Evolutionary conservation across 2,888 invertebrate genomes (phyloP), one percentile per base, ranked within the genome.

Genomic region (Agonopterix heracliana): DNA sequence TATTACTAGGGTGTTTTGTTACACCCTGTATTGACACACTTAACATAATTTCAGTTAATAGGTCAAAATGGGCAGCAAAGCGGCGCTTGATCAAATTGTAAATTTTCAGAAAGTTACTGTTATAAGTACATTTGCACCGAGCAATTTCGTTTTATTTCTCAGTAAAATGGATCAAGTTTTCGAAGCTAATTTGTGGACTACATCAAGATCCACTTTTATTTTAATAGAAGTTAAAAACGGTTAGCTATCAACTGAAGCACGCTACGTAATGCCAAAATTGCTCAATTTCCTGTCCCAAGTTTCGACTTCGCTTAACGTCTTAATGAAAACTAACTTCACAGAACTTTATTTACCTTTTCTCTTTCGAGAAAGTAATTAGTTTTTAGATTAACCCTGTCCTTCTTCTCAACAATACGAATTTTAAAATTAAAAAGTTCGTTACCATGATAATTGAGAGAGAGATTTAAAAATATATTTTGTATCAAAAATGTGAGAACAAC

Each of bases 291-390:
- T 75, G 71, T 57, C 63, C 57, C 65, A 61, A 76, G 68, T 71
- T 74, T 77, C 68, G 70, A 75, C 77, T 73, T 65, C 64, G 70
- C 64, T 76, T 74, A 76, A 75, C 71, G 73, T 78, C 77, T 79
- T 78, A 78, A 81, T 79, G 74, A 74, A 78, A 79, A 75, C 79
- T 75, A 74, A 79, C 73, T 81, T 78, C 59, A 60, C 60, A 61
- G 60, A 71, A 76, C 68, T 77, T 73, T 72, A 72, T 77, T 72
- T 71, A 71, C 68, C 68, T 73, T 78, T 74, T 74, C 64, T 60
- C 60, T 65, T 68, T 66, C 69, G 70, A 72, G 70, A 68, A 73
- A 70, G 64, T 74, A 76, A 79, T 80, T 79, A 71, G 68, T 74
- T 76, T 74, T 72, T 66, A 64, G 67, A 71, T 71, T 72, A 70